Base-by-base conservation (phyloP, 2,888 invertebrate genomes). In the Caenorhabditis zanzibari region DNA sequence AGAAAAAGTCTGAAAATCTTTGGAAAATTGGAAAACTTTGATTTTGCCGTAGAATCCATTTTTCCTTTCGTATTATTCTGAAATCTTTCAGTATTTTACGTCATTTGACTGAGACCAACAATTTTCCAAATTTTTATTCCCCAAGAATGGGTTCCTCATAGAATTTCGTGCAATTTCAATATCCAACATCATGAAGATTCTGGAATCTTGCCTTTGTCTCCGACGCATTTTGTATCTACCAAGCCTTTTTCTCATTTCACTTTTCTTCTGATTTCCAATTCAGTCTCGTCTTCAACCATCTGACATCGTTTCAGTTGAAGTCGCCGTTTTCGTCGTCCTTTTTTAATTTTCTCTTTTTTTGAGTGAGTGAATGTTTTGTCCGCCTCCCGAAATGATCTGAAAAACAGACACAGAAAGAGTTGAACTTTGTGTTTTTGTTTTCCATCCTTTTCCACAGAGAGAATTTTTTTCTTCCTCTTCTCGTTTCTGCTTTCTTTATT, bases 341-440 rank as follows among this genome's bases (percentile, higher is more conserved):
- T 58, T 59, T 54, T 66, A 38, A 22, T 61, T 73, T 47, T 24
- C 22, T 61, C 19, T 47, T 41, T 64, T 64, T 74, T 41, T n/a
- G n/a, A n/a, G n/a, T 73, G 44, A 52, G 41, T 44, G 61, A 56
- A 44, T 76, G 59, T 76, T 58, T 68, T 68, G 68, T 66, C 32
- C 49, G 47, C 38, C 56, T 68, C 68, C 68, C 59, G 44, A 61
- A 72, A 79, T 72, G 72, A 72, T 66, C 72, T 80, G 80, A 80
- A 72, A 64, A 66, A 68, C 28, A 77, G 49, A 58, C 56, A 41
- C 52, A 69, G 47, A 28, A 16, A 73, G 26, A 58, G 52, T 66
- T 75, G 74, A 75, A 81, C 75, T 71, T 75, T 76, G 61, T 74
- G 73, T 81, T 74, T 81, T 74, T 81, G 59, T 71, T 71, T 82